These are phyloP conservation scores for Pseudobourletiella spinata DNA, from an alignment of 1,140 invertebrate genomes.

Conservation along the genomic window DNA sequence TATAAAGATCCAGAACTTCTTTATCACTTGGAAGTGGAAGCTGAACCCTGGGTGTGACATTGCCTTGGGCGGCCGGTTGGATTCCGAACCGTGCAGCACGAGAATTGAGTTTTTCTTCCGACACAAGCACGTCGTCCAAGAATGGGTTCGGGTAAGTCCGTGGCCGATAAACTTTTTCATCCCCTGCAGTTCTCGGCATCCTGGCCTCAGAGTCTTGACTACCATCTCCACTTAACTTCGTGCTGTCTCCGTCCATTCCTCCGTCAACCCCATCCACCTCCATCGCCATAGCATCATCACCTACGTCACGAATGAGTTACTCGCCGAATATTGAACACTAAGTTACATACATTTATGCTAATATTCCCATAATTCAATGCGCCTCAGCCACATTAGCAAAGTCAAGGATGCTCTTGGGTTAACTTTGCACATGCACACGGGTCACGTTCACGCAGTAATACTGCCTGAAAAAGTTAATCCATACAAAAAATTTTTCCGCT, in stretches of 20 bases:
- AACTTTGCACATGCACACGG: too few relatives aligned
- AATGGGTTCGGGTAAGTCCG: constrained; percentile 13
- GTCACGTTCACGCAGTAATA: too few relatives aligned
- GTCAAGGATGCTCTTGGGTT: too few relatives aligned
- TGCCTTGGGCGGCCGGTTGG: not conserved
- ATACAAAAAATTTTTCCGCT: too few relatives aligned
- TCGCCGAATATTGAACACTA: too few relatives aligned
- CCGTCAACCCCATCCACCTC: constrained; percentile 5
- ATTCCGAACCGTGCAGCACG: constrained; percentile 26
- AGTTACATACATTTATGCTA: too few relatives aligned
- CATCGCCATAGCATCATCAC: not conserved
- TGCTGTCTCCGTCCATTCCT: not conserved
- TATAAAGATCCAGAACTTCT: constrained; percentile 29
- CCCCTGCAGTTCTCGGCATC: not conserved
- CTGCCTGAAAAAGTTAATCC: too few relatives aligned
- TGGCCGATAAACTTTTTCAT: not conserved
- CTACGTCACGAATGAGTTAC: not conserved
- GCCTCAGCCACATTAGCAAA: too few relatives aligned
- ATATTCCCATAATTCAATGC: too few relatives aligned
- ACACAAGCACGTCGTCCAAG: constrained; percentile 9
- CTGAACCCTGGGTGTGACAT: not conserved
- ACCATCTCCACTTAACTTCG: not conserved
- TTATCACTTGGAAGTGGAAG: constrained; percentile 18
- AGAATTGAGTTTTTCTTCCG: constrained; percentile 22
- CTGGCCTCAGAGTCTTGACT: not conserved